phyloP scores from a whole-genome alignment of 2,888 invertebrate genomes.

The Kuschelorhynchus macadamiae region DNA sequence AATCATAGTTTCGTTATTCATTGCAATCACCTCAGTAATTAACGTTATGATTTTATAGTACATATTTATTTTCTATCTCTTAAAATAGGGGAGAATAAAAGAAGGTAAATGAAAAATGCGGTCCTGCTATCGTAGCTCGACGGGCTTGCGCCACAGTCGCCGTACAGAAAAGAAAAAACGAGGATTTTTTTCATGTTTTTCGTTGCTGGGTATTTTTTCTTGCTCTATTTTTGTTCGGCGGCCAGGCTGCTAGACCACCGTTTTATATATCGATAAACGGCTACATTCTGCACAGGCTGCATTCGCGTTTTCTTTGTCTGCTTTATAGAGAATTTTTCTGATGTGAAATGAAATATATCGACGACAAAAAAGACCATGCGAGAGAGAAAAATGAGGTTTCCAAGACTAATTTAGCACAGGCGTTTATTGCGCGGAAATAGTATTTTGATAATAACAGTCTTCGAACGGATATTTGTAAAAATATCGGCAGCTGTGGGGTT shows the following conservation, averaged over 20 bases:
- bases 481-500: too few relatives aligned
- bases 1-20: too few relatives aligned
- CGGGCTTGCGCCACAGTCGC: conserved; percentile 37
- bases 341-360: conserved; percentile 18
- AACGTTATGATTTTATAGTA: too few relatives aligned
- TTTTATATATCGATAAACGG: conserved; percentile 48
- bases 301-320: conserved; percentile 44
- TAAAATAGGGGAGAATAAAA: not conserved
- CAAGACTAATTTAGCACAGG: too few relatives aligned
- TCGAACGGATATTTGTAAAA: too few relatives aligned
- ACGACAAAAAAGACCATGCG: conserved; percentile 13
- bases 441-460: too few relatives aligned
- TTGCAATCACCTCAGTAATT: too few relatives aligned
- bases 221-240: conserved; percentile 48
- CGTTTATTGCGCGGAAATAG: too few relatives aligned
- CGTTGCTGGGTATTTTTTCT: conserved; percentile 49
- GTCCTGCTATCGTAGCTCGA: conserved; percentile 26
- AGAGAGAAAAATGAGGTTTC: too few relatives aligned
- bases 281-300: conserved; percentile 44
- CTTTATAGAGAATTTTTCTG: conserved; percentile 22
- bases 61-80: too few relatives aligned
- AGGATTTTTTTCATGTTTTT: conserved; percentile 49
- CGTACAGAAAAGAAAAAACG: conserved; percentile 39
- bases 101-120: conserved; percentile 24
- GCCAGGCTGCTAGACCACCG: conserved; percentile 45